These are phyloP conservation scores for Bicyclus anynana DNA, from an alignment of 1,140 invertebrate species.

Conservation along the genomic window DNA sequence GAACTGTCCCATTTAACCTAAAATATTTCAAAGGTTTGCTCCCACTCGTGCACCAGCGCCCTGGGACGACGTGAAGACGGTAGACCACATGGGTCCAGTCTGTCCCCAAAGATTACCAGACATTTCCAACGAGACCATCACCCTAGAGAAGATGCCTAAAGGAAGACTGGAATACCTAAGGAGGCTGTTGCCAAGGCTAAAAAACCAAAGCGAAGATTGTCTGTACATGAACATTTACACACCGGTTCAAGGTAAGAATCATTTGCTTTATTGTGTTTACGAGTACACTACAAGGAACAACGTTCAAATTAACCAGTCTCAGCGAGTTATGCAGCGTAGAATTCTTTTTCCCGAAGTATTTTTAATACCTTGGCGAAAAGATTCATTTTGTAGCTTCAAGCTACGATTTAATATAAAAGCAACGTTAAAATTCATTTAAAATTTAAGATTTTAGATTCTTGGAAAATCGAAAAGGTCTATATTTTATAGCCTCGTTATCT, in stretches of 20 bases:
- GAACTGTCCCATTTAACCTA: background rate
- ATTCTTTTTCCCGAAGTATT: too few relatives aligned
- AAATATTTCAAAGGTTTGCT: constrained; percentile 83
- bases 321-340: too few relatives aligned
- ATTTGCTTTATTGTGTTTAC: background rate
- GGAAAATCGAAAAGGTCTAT: too few relatives aligned
- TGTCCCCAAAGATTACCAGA: constrained; percentile 94
- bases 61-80: constrained; percentile 90
- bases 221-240: constrained; percentile 97
- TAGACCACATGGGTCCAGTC: constrained; percentile 89
- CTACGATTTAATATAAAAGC: too few relatives aligned
- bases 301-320: too few relatives aligned
- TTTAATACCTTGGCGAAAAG: too few relatives aligned
- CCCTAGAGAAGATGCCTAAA: constrained; percentile 90
- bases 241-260: constrained; percentile 90
- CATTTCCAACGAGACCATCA: constrained; percentile 89
- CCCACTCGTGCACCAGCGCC: constrained; percentile 92
- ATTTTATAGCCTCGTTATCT: too few relatives aligned
- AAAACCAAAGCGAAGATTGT: constrained; percentile 97
- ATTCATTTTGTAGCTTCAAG: too few relatives aligned
- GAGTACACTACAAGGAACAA: too few relatives aligned
- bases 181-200: constrained; percentile 88
- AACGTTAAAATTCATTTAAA: too few relatives aligned
- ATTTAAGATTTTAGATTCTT: too few relatives aligned
- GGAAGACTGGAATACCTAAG: constrained; percentile 92